Base-by-base conservation (phyloP, 2,113 vertebrate species). In the Saguinus midas region DNA sequence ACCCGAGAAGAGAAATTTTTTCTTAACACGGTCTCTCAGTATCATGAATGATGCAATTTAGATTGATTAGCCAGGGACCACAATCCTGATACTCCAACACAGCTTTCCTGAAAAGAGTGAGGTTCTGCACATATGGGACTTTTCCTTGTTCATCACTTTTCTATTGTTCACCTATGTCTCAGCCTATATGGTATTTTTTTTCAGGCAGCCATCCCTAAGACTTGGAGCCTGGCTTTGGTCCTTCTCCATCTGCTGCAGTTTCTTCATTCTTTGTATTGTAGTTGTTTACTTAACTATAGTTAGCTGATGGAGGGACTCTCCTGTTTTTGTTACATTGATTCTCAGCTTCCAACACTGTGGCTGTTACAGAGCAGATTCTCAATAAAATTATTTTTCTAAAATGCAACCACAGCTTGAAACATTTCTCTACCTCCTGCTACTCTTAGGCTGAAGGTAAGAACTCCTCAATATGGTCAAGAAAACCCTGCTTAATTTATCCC, bases 101-200 rank as follows among this genome's bases (percentile, higher is more conserved):
- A 58, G 32, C 18, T 76, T 90, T 90, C 66, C 66, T 82, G 18
- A 82, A 82, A 90, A 58, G 3, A 66, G 17, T 11, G 40, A 6
- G 1, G 43, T 61, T 55, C 37, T 48, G 48, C n/a, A n/a, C 13
- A 4, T 43, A 0, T 70, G 7, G 0, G 17, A 16, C 11, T 61
- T 14, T 61, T 55, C 43, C 16, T 87, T 78, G 35, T 43, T 29
- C 32, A 61, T 70, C 13, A 72, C 1, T 12, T 88, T n/a, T 23
- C 73, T 76, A 61, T 29, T 21, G 9, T 7, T 70, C 29, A 48
- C 58, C 0, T 45, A 2, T 61, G 18, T 52, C 55, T 75, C n/a
- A 61, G 25, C 6, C 7, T 61, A n/a, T 7, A 27, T 16, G 73
- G 3, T 5, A 64, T 16, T 64, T 78, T 64, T 64, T 52, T 79